Evolutionary conservation across 2,113 vertebrate species (phyloP), one percentile per base, ranked within the genome.

Genomic region (Scalopus aquaticus): DNA sequence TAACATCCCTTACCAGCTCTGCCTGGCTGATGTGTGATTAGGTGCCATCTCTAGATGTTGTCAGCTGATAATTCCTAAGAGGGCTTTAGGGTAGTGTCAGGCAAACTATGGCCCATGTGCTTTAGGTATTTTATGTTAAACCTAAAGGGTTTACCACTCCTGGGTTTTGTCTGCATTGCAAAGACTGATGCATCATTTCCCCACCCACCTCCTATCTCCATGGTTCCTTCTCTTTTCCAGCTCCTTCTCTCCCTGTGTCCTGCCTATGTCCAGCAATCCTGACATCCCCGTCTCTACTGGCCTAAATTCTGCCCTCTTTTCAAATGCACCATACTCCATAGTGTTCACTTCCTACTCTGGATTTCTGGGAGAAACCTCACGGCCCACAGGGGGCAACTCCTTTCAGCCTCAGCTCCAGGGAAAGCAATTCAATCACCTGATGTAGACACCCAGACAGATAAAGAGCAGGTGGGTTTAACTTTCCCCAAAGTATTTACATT

Each of bases 271-370:
- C 46, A 9, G 3, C 17, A 37, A 60, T 4, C 6, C 22, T 8
- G 5, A 10, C 20, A 37, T 5, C 10, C 51, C 32, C 4, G 4
- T 8, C 30, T 70, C 56, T 56, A 0, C 24, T 28, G 7, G 4
- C 32, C 32, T 67, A 7, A 15, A 5, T 56, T 37, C 56, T 78
- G 17, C 10, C 85, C 13, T 37, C 26, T 78, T 46, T 89, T 72
- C 54, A n/a, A 65, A 80, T 42, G 60, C 11, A 35, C n/a, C 4
- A 0, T 9, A 9, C 46, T 16, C 3, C 4, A 0, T 0, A 32
- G 10, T 22, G 32, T 70, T 32, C 28, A 46, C 7, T 30, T 91
- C 32, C 32, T 44, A 2, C 32, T n/a, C 49, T 24, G 16, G 64
- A 37, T 46, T 91, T 19, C 65, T 12, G 13, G 28, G 37, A 0